Evolutionary conservation across 1,140 invertebrate species (phyloP).

Genomic region (Procambarus virginalis): DNA sequence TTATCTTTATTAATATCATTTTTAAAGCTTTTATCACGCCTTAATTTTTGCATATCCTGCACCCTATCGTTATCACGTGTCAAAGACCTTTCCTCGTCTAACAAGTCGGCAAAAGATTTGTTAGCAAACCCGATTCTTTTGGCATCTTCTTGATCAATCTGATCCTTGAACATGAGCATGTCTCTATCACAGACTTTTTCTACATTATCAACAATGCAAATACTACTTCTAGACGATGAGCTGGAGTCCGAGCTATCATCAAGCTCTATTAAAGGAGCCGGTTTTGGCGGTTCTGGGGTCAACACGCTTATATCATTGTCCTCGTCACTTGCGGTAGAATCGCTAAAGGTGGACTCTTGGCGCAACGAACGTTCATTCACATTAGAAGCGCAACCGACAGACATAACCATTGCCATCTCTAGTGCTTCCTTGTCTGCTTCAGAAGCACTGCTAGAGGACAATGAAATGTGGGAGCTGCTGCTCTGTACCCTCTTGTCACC

Average conservation of each 20-base stretch:
- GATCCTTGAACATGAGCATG: neutral
- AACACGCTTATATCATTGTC: constrained; percentile 32
- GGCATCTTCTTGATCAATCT: neutral
- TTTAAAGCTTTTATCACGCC: too few species aligned
- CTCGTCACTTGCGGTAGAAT: neutral
- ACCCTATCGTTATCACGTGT: neutral
- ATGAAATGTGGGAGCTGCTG: neutral
- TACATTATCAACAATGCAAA: neutral
- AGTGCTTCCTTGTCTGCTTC: neutral
- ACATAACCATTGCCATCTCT: neutral
- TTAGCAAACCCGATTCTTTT: constrained; percentile 4
- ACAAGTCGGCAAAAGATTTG: constrained; percentile 3
- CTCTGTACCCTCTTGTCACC: neutral
- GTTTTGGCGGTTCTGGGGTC: constrained; percentile 21
- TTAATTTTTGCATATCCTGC: neutral
- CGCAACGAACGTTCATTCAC: neutral
- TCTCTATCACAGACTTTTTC: neutral
- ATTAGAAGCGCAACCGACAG: neutral
- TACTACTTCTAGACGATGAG: constrained; percentile 9
- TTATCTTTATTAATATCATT: too few species aligned
- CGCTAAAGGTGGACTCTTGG: neutral
- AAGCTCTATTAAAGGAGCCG: constrained; percentile 40
- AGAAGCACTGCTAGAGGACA: neutral
- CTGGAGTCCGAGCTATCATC: constrained; percentile 19
- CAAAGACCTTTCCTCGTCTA: neutral